Evolutionary conservation across 30 jellyfish, hydroid and myxozoan genomes (phyloP), one percentile per base, ranked within the genome.

Genomic region (Catostylus mosaicus): DNA sequence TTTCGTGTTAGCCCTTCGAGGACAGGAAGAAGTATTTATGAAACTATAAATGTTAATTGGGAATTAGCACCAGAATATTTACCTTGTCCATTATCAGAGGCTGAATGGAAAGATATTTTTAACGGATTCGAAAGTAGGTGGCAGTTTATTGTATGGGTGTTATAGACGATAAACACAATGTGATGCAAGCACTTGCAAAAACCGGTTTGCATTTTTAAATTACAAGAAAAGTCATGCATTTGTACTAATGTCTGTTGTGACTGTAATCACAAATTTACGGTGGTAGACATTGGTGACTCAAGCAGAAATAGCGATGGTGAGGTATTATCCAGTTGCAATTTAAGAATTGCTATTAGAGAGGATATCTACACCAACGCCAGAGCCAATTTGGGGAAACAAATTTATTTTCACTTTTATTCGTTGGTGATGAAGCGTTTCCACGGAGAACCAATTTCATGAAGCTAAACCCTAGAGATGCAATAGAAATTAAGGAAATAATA

Each of bases 271-370:
- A 38, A 70, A 35, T 70, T 70, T 35, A 18, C 75, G n/a, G 27
- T 64, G 88, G 86, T 78, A 3, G 89, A 78, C 37, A 24, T 78
- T 30, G 89, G 38, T 30, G 89, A 78, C 46, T 30, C 89, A 2
- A 88, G 89, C 18, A 35, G 89, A 30, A 77, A 77, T 61, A 59
- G 75, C 62, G 68, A 78, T 37, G 78, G 85, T 19, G 90, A 88
- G 47, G 89, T 78, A 9, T 18, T n/a, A 10, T 50, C 63, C 24
- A 50, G 24, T 18, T 50, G 63, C 24, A 50, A 50, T 9, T 50
- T 50, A 50, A 27, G 63, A 18, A 50, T 50, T 50, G 63, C 18
- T 50, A 50, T 50, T 50, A 18, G 26, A 10, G 63, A 50, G 24
- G 63, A 50, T 50, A 50, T 3, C 14, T 50, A 9, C 20, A 50